phyloP scores from a whole-genome alignment of 1,140 invertebrate species.

The Leucophenga varia region DNA sequence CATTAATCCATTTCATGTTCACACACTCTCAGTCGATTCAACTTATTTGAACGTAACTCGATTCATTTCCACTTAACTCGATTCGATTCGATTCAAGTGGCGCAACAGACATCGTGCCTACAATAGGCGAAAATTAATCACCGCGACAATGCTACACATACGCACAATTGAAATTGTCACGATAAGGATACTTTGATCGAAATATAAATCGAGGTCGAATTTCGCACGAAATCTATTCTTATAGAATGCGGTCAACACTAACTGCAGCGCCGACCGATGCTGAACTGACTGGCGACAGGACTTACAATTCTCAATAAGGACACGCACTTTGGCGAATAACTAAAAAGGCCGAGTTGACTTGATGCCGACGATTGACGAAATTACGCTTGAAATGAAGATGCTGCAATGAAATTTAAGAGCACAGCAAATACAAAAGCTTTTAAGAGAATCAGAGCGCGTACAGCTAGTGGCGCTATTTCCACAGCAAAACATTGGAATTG shows the following conservation, averaged over 20 bases:
- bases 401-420: conserved; percentile 24
- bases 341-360: no score
- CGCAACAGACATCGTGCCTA: no score
- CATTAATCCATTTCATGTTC: neutral
- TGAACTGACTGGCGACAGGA: conserved; percentile 16
- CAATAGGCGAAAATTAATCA: no score
- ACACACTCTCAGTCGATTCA: no score
- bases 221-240: conserved; percentile 13
- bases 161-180: neutral
- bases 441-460: neutral
- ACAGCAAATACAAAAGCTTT: conserved; percentile 9
- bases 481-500: neutral
- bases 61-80: neutral
- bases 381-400: neutral
- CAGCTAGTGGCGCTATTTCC: conserved; percentile 17
- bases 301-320: conserved; percentile 14
- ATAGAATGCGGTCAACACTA: conserved; percentile 18
- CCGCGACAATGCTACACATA: no score
- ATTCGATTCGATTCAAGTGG: no score
- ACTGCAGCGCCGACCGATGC: conserved; percentile 21
- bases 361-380: no score
- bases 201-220: no score
- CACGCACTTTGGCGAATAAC: neutral
- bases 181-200: neutral
- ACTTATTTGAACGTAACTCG: neutral